Percentiles rank a stretch among this genome's conserved stretches.
phyloP scores from a whole-genome alignment of 2,113 vertebrate species.

The Microtus ochrogaster region DNA sequence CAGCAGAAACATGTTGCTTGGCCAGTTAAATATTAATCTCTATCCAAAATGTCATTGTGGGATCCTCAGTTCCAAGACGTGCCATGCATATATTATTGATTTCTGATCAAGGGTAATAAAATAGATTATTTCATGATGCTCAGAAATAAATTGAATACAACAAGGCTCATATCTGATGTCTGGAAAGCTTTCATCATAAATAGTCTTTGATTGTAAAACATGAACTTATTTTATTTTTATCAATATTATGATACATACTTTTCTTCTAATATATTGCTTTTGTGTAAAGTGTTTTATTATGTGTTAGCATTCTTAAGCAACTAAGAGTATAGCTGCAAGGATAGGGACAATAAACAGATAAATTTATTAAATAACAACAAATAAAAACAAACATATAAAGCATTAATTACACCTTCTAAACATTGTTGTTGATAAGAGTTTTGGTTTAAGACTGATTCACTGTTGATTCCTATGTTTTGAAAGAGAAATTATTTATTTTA shows the following conservation, averaged over 20 bases:
- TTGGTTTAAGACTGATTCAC: too few relatives aligned
- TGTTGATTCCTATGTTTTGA: too few relatives aligned
- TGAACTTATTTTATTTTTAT: not conserved
- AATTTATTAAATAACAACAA: too few relatives aligned
- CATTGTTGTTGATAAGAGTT: too few relatives aligned
- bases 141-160: not conserved
- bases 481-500: too few relatives aligned
- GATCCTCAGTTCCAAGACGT: not conserved
- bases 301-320: not conserved
- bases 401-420: too few relatives aligned
- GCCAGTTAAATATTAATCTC: not conserved
- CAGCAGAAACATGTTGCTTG: slow-evolving; percentile 23
- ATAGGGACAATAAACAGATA: not conserved
- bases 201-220: not conserved
- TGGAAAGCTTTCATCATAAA: not conserved
- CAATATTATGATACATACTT: not conserved
- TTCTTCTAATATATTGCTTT: not conserved
- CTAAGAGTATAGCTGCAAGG: not conserved
- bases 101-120: not conserved
- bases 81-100: not conserved
- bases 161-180: not conserved
- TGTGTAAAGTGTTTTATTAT: not conserved
- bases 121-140: not conserved
- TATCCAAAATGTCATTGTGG: slow-evolving; percentile 28
- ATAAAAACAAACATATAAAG: too few relatives aligned